Evolutionary conservation across 1,140 invertebrate genomes (phyloP).

Genomic region (Rhopalosiphum padi): DNA sequence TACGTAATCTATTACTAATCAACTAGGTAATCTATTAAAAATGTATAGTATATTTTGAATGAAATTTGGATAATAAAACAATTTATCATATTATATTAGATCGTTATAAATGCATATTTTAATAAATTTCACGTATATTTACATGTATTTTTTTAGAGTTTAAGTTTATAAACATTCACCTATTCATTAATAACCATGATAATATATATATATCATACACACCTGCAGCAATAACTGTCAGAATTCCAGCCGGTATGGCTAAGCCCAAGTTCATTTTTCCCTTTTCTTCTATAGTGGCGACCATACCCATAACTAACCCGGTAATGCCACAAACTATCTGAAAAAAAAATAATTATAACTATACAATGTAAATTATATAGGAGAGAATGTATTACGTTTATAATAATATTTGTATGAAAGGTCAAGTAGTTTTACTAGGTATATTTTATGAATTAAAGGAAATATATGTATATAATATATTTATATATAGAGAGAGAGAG

Average conservation of each 20-base stretch:
- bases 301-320: conserved; percentile 71
- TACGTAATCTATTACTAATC: too few relatives aligned
- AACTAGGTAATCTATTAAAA: too few relatives aligned
- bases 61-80: not conserved
- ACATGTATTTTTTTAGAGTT: not conserved
- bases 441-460: not conserved
- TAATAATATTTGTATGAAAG: not conserved
- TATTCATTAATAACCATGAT: not conserved
- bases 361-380: not conserved
- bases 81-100: not conserved
- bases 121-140: not conserved
- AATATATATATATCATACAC: conserved; percentile 41
- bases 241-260: conserved; percentile 69
- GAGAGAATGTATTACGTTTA: not conserved
- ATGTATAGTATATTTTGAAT: not conserved
- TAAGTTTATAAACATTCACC: not conserved
- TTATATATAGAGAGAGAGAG: not conserved
- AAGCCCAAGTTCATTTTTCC: conserved; percentile 70
- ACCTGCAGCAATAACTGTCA: conserved; percentile 70
- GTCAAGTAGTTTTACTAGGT: not conserved
- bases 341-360: conserved; percentile 30
- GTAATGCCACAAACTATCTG: conserved; percentile 73
- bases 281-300: conserved; percentile 71
- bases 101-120: not conserved
- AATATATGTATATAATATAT: not conserved